These are phyloP conservation scores for Phenganax subtilis DNA, from an alignment of 92 coral and sea anemone species.

Conservation along the genomic window DNA sequence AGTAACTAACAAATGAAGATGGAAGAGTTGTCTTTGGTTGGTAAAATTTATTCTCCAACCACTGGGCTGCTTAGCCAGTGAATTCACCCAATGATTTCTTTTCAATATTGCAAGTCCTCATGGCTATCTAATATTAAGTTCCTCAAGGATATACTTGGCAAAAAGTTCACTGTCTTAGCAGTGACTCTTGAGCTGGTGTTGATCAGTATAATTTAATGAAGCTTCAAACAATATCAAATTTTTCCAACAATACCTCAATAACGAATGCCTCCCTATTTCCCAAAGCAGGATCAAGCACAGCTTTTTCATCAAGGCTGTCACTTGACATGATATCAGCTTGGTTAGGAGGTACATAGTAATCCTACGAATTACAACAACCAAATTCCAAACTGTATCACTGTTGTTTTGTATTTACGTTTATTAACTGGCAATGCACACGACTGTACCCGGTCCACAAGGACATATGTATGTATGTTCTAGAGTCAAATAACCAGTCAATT, in stretches of 20 bases:
- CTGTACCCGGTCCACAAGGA: no score
- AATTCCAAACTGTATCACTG: no score
- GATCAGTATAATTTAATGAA: neutral
- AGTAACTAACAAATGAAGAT: neutral
- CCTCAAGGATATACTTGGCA: no score
- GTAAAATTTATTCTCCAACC: neutral
- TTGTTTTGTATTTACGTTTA: no score
- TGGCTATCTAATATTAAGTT: no score
- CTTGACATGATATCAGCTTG: conserved; percentile 36
- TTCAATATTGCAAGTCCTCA: no score
- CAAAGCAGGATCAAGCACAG: conserved; percentile 62
- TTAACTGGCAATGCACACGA: neutral
- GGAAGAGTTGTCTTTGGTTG: neutral
- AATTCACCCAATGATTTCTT: no score
- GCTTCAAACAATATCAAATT: no score
- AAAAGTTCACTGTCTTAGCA: no score
- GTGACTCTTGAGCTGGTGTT: neutral
- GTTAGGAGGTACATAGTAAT: conserved; percentile 61
- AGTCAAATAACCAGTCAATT: no score
- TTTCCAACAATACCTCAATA: conserved; percentile 62
- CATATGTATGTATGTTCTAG: no score
- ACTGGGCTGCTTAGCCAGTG: no score
- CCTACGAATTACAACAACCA: conserved; percentile 30
- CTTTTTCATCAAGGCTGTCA: conserved; percentile 55
- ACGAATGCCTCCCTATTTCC: conserved; percentile 84